phyloP scores from a whole-genome alignment of 1,140 invertebrate genomes.

The Drosophila ficusphila region DNA sequence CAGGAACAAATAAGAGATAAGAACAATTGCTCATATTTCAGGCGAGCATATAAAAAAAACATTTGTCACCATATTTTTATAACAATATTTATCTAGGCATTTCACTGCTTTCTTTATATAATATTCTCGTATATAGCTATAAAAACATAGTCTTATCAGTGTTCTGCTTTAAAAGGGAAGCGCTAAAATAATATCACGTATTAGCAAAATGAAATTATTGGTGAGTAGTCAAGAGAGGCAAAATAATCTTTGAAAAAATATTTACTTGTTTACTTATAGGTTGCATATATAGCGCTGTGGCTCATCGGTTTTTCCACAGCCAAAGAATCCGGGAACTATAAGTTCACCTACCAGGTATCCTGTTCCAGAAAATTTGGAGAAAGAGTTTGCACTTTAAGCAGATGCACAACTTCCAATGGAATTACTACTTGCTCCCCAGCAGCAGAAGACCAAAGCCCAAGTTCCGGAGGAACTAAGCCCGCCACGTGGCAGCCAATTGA shows the following conservation, averaged over 20 bases:
- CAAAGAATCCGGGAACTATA: not conserved
- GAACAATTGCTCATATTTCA: too few relatives aligned
- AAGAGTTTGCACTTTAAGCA: not conserved
- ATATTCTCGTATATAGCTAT: too few relatives aligned
- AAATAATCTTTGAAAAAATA: not conserved
- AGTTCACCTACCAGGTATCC: not conserved
- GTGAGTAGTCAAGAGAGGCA: not conserved
- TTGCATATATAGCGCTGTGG: not conserved
- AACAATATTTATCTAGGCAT: too few relatives aligned
- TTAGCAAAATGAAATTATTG: not conserved
- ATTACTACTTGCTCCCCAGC: not conserved
- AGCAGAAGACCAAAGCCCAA: not conserved
- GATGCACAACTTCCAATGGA: not conserved
- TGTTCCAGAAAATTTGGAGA: not conserved
- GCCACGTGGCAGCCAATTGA: too few relatives aligned
- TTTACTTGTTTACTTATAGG: not conserved
- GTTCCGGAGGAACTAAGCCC: not conserved
- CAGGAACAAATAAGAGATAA: too few relatives aligned
- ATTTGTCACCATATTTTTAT: too few relatives aligned
- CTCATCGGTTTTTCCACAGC: not conserved
- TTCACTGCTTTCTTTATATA: too few relatives aligned
- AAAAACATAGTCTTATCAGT: not conserved
- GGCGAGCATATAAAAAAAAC: too few relatives aligned
- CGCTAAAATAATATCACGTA: not conserved
- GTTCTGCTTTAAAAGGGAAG: not conserved